Base-by-base conservation (phyloP, 2,888 invertebrate species). In the Ectobius pallidus region DNA sequence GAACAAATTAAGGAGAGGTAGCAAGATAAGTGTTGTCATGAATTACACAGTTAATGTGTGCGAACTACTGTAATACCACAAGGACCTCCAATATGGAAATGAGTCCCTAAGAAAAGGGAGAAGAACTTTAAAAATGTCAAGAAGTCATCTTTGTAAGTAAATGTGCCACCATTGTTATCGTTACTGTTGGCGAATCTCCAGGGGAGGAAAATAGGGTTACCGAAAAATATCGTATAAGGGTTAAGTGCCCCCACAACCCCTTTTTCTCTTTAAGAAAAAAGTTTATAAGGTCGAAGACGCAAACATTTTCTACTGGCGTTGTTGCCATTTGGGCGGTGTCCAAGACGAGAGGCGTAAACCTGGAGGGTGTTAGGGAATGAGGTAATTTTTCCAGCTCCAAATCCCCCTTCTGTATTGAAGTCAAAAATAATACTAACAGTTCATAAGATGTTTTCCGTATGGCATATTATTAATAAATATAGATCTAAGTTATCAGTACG, bases 61-160 rank as follows among this genome's bases (percentile, higher is more conserved):
- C n/a, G n/a, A n/a, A n/a, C n/a, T n/a, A n/a, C n/a, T n/a, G n/a
- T n/a, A n/a, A n/a, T n/a, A n/a, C n/a, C n/a, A n/a, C n/a, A n/a
- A n/a, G n/a, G n/a, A n/a, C n/a, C 30, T 30, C 30, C 58, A 58
- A 46, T 65, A 65, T 65, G 65, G 65, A 65, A 65, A 65, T 65
- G 44, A 65, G 65, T 44, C n/a, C n/a, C n/a, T n/a, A n/a, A n/a
- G n/a, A n/a, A n/a, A n/a, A n/a, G n/a, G n/a, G 39, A 18, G 30
- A 46, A 65, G 22, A 65, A 65, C 65, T 44, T 22, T 65, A 65
- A 65, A 65, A 44, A 65, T 65, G 65, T 65, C 65, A 65, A 65
- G 65, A 65, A 46, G 65, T 65, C 65, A 65, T 44, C 65, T 65
- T 46, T 42, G 44, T 65, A 65, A 65, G 65, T 65, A 65, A 65